Base-by-base conservation (phyloP, 1,140 invertebrate genomes). In the Drosophila littoralis region DNA sequence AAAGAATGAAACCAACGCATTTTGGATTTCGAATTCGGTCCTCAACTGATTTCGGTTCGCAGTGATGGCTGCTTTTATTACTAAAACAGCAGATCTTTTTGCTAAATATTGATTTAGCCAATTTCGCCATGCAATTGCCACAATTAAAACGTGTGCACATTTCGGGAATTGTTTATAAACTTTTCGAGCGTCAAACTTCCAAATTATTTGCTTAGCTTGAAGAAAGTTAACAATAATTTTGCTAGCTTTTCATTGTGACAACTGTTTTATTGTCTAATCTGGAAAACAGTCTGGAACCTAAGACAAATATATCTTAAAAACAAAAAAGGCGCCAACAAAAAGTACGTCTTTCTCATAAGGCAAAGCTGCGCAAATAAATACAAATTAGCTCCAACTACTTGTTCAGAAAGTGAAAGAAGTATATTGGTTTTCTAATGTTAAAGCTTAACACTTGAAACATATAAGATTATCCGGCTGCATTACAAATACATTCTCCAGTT, bases 291-390 rank as follows among this genome's bases (percentile, higher is more conserved):
- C 22, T 28, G 4, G 22, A 28, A 28, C 22, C 4, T 36, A 38
- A 66, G 2, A 13, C 17, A 70, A 64, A 64, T 38, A 50, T 46
- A 17, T 45, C 13, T 13, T 15, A 15, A 57, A 28, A 35, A 54
- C 35, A 5, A 28, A 28, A 28, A 28, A 28, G 22, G 36, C 12
- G 51, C 12, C 28, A 33, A n/a, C n/a, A 17, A 36, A 52, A 10
- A 15, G 9, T 13, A 33, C 13, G 6, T 36, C 2, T 13, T 4
- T 13, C 7, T 10, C n/a, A 36, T 17, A 17, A 22, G 5, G 9
- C 13, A 54, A 59, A 72, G 52, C 63, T 72, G 69, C 36, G 12
- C 63, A 66, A 72, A 72, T 58, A 66, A 50, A 50, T 33, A 45
- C 17, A 28, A 42, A 50, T 8, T 28, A 28, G 5, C 17, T 57